A percentile compares a stretch with the other conserved stretches of the same genome.
phyloP scores from a whole-genome alignment of 23 tunicate species.

The Halocynthia roretzi region DNA sequence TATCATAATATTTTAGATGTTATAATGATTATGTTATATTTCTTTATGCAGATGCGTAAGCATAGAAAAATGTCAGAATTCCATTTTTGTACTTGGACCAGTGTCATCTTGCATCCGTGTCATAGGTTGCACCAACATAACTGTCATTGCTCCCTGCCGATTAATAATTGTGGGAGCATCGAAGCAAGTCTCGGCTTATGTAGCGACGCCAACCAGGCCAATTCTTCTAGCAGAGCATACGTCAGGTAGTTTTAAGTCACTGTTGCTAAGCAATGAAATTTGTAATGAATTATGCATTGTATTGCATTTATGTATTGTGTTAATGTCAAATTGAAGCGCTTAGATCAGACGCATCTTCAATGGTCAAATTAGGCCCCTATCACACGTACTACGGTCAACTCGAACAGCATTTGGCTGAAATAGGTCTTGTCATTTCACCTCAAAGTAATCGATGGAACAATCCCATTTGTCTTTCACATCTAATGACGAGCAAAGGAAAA shows the following conservation, averaged over 20 bases:
- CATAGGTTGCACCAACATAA: constrained; percentile 54
- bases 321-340: too few species aligned
- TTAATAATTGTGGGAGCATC: constrained; percentile 39
- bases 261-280: not conserved
- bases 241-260: not conserved
- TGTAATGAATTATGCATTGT: too few species aligned
- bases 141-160: constrained; percentile 70
- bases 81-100: constrained; percentile 72
- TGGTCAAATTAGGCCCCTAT: constrained; percentile 80
- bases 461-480: constrained; percentile 45
- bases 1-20: too few species aligned
- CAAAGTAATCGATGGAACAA: constrained; percentile 85
- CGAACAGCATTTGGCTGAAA: constrained; percentile 53
- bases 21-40: too few species aligned
- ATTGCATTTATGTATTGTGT: too few species aligned
- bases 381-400: constrained; percentile 71
- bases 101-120: constrained; percentile 52
- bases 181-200: constrained; percentile 23
- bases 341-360: not conserved
- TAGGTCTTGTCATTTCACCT: constrained; percentile 73
- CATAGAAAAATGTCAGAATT: constrained; percentile 74
- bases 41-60: constrained; percentile 23
- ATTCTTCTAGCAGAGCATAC: constrained; percentile 40
- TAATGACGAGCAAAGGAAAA: not conserved
- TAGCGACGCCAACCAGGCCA: constrained; percentile 73